These are phyloP conservation scores for Adela reaumurella DNA, from an alignment of 2,888 invertebrate genomes.

Conservation along the genomic window DNA sequence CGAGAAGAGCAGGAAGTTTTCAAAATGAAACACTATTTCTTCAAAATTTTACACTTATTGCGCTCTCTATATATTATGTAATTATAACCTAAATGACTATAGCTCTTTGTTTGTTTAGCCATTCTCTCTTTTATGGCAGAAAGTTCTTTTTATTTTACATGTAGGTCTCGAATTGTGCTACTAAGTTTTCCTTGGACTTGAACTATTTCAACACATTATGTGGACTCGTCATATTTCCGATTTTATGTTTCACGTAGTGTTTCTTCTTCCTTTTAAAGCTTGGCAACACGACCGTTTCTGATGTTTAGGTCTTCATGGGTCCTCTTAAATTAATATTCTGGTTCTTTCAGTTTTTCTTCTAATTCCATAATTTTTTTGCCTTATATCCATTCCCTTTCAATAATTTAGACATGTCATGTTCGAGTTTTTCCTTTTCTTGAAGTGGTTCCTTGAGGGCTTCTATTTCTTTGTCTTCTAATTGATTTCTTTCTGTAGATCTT, in stretches of 20 bases:
- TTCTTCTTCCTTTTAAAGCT: slow-evolving; percentile 58
- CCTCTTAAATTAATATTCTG: slow-evolving; percentile 63
- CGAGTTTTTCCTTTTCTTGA: slow-evolving; percentile 40
- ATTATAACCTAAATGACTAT: slow-evolving; percentile 27
- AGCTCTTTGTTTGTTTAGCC: slow-evolving; percentile 44
- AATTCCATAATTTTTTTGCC: slow-evolving; percentile 59
- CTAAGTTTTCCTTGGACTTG: slow-evolving; percentile 47
- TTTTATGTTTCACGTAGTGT: slow-evolving; percentile 39
- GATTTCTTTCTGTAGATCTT: slow-evolving; percentile 62
- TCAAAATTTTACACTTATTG: too few species aligned
- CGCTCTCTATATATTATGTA: too few species aligned
- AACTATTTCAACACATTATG: slow-evolving; percentile 46
- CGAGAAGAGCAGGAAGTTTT: too few species aligned
- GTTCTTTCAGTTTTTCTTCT: slow-evolving; percentile 64
- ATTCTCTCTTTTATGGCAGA: slow-evolving; percentile 27
- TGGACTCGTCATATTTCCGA: slow-evolving; percentile 44
- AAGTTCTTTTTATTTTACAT: slow-evolving; percentile 36
- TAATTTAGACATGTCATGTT: slow-evolving; percentile 56
- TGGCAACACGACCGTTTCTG: slow-evolving; percentile 56
- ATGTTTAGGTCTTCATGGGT: slow-evolving; percentile 50
- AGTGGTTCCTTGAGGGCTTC: slow-evolving; percentile 60
- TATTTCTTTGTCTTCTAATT: slow-evolving; percentile 61
- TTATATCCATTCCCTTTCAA: slow-evolving; percentile 62
- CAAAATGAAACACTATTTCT: too few species aligned
- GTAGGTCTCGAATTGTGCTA: slow-evolving; percentile 26